These are phyloP conservation scores for Drosophila cognata DNA, from an alignment of 2,888 invertebrate species.

Conservation along the genomic window DNA sequence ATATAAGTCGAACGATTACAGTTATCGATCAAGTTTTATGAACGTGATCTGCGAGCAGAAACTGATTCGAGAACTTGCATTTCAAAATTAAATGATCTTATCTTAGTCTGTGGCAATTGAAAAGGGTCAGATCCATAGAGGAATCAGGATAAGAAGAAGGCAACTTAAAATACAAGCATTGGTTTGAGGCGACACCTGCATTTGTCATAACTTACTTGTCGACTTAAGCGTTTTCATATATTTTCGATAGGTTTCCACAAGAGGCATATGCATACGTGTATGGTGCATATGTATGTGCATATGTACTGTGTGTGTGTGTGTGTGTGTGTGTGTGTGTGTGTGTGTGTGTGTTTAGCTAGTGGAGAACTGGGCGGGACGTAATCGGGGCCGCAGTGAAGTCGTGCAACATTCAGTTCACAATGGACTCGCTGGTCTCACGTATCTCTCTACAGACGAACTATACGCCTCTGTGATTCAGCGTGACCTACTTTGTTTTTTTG, in stretches of 20 bases:
- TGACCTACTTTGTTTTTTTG: conserved; percentile 67
- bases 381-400: conserved; percentile 42
- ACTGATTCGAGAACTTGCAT: neutral
- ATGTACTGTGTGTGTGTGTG: neutral
- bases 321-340: neutral
- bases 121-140: neutral
- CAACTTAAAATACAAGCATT: neutral
- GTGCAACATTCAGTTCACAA: conserved; percentile 23
- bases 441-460: conserved; percentile 27
- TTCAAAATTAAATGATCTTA: neutral
- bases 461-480: conserved; percentile 74
- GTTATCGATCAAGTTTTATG: neutral
- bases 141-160: neutral
- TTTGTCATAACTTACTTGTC: neutral
- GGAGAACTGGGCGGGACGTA: neutral
- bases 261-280: neutral
- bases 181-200: neutral
- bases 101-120: neutral
- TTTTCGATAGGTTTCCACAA: neutral
- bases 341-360: neutral
- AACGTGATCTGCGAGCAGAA: neutral
- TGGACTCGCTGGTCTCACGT: conserved; percentile 14
- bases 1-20: neutral
- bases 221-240: neutral
- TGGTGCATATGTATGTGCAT: neutral